Evolutionary conservation across 2,113 vertebrate genomes (phyloP), one percentile per base, ranked within the genome.

Genomic region (Cnemophilus loriae): DNA sequence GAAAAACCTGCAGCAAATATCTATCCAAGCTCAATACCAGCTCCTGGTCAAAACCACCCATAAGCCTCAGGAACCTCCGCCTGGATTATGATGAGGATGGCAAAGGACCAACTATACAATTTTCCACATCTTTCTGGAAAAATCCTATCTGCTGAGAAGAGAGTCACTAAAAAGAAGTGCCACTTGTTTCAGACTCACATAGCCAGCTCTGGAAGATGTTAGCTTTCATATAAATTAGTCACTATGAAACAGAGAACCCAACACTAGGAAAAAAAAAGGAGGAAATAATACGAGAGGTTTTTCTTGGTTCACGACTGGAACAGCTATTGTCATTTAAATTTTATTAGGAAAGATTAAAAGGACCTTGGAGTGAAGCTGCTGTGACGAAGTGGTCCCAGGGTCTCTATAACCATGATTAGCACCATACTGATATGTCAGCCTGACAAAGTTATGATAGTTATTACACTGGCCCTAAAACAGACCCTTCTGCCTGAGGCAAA

Each of bases 321-420:
- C 90, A 95, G 94, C 84, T 93, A 96, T 89, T 94, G 90, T 93
- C 93, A 96, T 84, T 97, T 96, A 93, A 90, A 87, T 96, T 96
- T 96, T 95, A 97, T 97, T 97, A 97, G 79, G 74, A 90, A 96
- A 96, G 87, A 95, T 96, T 96, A 96, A 96, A 96, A 93, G 70
- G 69, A 92, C 89, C 95, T 97, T 92, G 89, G 61, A 96, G 65
- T 73, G 87, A 95, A 94, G 82, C 64, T 93, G 57, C 94, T 91
- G 76, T 96, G 93, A 97, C 93, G 65, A 96, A 97, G 89, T 93
- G 79, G 94, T 95, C 96, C 94, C 96, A 93, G 67, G 89, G 35
- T 93, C 86, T 94, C 95, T 79, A 84, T 97, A 93, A 95, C 89
- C 37, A 49, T 94, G 92, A 95, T 84, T 97, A 95, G 92, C 92